phyloP scores from a whole-genome alignment of 2,113 vertebrate genomes.

The Colossoma macropomum region DNA sequence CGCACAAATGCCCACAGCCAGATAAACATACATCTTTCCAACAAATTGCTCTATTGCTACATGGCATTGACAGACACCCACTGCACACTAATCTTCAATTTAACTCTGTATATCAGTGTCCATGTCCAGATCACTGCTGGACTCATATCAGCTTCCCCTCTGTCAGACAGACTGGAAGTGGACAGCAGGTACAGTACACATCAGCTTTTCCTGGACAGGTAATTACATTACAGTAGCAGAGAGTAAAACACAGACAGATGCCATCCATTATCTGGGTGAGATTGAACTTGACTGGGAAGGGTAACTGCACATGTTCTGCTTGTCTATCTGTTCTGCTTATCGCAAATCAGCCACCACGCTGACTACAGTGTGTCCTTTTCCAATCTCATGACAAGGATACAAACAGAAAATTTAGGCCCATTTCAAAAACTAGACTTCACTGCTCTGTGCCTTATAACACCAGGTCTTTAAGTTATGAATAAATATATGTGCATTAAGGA shows the following conservation, averaged over 20 bases:
- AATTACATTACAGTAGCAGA: slow-evolving; percentile 10
- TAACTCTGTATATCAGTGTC: slow-evolving; percentile 18
- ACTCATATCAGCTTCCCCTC: background rate
- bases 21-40: background rate
- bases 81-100: background rate
- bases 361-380: background rate
- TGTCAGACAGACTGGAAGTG: slow-evolving; percentile 28
- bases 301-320: background rate
- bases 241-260: background rate
- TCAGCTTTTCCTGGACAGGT: slow-evolving; percentile 20
- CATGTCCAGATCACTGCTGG: slow-evolving; percentile 19
- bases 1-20: background rate
- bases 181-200: background rate
- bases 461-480: too few relatives aligned
- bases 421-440: background rate
- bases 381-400: background rate
- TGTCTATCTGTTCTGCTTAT: background rate
- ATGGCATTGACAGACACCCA: background rate
- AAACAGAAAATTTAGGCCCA: background rate
- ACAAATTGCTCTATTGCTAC: background rate
- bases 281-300: background rate
- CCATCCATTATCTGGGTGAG: background rate
- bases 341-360: background rate
- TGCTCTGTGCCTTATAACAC: background rate
- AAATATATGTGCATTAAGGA: too few relatives aligned